These are phyloP conservation scores for Diorhabda carinulata DNA, from an alignment of 1,140 invertebrate genomes.

Conservation along the genomic window DNA sequence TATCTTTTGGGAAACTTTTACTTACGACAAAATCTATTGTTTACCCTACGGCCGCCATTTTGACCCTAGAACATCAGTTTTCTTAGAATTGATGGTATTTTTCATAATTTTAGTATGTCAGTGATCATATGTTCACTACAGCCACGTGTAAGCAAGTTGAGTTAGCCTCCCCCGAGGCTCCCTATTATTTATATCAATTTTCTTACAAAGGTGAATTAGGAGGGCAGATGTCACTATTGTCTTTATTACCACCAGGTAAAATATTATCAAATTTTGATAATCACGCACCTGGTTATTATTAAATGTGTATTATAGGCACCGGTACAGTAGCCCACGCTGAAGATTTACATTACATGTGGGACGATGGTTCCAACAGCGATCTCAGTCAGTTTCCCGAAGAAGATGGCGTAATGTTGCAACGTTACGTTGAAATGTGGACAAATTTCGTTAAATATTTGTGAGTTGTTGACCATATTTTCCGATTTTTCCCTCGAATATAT, in stretches of 20 bases:
- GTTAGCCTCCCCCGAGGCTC: not conserved
- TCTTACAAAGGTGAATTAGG: not conserved
- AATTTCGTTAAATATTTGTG: not conserved
- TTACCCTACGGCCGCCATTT: no score
- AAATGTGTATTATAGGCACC: not conserved
- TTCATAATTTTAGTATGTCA: no score
- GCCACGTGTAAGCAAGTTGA: not conserved
- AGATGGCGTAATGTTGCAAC: not conserved
- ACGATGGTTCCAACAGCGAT: not conserved
- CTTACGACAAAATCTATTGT: no score
- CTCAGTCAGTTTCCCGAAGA: not conserved
- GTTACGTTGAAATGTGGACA: not conserved
- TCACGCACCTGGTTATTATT: no score
- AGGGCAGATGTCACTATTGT: not conserved
- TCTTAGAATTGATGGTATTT: no score
- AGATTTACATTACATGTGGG: conserved; percentile 1
- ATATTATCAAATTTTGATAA: no score
- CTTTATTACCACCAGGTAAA: no score
- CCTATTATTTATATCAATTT: not conserved
- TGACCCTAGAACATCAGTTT: no score
- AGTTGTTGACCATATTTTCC: no score
- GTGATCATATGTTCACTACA: no score
- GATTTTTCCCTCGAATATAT: no score
- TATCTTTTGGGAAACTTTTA: no score
- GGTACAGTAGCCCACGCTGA: not conserved